These are phyloP conservation scores for Hippocampus comes DNA, from an alignment of 2,113 vertebrate genomes.

Conservation along the genomic window DNA sequence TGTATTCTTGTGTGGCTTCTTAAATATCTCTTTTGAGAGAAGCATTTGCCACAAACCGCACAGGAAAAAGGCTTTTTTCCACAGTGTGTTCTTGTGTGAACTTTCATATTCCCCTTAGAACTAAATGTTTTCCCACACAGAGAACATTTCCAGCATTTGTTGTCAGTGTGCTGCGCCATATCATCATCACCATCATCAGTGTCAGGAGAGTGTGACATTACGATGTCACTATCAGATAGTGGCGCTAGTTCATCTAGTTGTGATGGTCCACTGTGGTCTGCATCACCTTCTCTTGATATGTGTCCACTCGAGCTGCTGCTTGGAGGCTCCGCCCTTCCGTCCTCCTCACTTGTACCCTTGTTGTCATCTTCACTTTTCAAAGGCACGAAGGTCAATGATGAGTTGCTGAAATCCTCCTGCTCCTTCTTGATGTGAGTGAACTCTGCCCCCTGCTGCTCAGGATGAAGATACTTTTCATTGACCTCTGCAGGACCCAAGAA, in stretches of 20 bases:
- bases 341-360: neutral
- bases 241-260: neutral
- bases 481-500: neutral
- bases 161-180: neutral
- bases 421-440: neutral
- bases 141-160: neutral
- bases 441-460: neutral
- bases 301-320: neutral
- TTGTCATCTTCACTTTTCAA: neutral
- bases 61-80: neutral
- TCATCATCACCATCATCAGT: neutral
- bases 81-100: neutral
- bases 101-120: neutral
- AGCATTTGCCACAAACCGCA: neutral
- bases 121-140: neutral
- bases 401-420: neutral
- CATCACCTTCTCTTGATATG: neutral
- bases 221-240: neutral
- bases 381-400: neutral
- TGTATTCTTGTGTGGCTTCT: neutral
- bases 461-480: neutral
- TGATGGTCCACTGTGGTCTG: neutral
- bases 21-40: neutral
- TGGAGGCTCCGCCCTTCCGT: neutral
- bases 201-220: neutral